A percentile compares a stretch with the other conserved stretches of the same genome.
These are phyloP conservation scores for Dinocampus coccinellae DNA, from an alignment of 2,888 invertebrate species.

Conservation along the genomic window DNA sequence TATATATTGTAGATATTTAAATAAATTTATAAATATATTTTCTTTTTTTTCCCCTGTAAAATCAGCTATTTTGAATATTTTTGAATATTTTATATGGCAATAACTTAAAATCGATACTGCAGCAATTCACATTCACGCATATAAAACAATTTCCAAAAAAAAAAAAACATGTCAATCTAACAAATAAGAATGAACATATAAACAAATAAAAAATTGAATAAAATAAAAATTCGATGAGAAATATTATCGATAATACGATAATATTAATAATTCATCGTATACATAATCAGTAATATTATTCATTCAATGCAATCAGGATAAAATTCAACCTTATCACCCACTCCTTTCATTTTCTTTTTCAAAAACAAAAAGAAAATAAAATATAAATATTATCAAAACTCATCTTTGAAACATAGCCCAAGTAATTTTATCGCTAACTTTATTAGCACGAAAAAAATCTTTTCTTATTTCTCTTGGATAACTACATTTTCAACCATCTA, in stretches of 20 bases:
- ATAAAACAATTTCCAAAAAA: neutral
- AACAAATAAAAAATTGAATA: neutral
- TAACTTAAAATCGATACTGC: conserved; percentile 46
- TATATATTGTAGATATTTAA: neutral
- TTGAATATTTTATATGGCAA: conserved; percentile 54
- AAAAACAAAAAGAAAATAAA: neutral
- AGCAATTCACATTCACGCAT: conserved; percentile 36
- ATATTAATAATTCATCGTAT: neutral
- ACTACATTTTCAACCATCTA: neutral
- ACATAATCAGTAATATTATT: neutral
- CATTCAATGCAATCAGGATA: neutral
- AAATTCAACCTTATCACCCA: no score
- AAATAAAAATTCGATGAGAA: neutral
- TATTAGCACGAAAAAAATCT: neutral
- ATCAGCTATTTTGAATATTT: conserved; percentile 50
- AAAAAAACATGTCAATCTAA: no score
- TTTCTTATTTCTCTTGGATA: neutral
- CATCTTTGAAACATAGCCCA: neutral
- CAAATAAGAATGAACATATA: no score
- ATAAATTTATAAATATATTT: neutral
- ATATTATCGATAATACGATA: neutral
- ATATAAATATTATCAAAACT: neutral
- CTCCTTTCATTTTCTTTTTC: no score
- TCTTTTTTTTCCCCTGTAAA: conserved; percentile 27
- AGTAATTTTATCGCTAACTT: neutral